Base-by-base conservation (phyloP, 2,888 invertebrate genomes). In the Drosophila putrida region DNA sequence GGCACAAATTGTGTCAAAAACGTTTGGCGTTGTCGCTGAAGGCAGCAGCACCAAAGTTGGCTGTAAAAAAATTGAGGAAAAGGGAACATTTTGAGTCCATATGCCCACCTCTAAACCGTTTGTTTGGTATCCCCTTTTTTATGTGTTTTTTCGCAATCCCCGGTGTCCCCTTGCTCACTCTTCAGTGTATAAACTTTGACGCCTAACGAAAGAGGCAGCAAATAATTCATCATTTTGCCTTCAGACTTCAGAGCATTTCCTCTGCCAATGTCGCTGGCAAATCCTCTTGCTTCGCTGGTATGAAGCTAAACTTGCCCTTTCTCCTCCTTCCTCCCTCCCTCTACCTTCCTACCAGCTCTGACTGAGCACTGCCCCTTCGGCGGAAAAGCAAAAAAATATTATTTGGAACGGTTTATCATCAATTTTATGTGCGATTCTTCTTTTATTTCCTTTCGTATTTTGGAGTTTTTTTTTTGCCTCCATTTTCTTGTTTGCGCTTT, bases 381-480 rank as follows among this genome's bases (percentile, higher is more conserved):
- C 58, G 31, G 53, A 49, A 47, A 55, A 51, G 36, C 44, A 64
- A 77, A 49, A 73, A 88, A 80, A 83, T 83, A 89, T 90, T 86
- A 86, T 90, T 90, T 90, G 90, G 88, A 90, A 90, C 90, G 85
- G 86, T 86, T 86, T 86, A 86, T 86, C 85, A 86, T 86, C 85
- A 86, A 86, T 86, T 86, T 90, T 86, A 86, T 86, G 90, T 81
- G 85, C 90, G 84, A 84, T 75, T 88, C 81, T 82, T 78, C 67
- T 60, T 80, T 80, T 76, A 76, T 80, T 76, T 65, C 72, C 61
- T 57, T 51, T 55, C 50, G 68, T 69, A 58, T 64, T 51, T 70
- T 28, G 47, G 15, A 4, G 35, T 46, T 51, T 50, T 49, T 68
- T 71, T 49, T 49, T 43, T 61, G n/a, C 20, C 20, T 20, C 20